Evolutionary conservation across 2,113 vertebrate species (phyloP).

Genomic region (Pomatostomus ruficeps): DNA sequence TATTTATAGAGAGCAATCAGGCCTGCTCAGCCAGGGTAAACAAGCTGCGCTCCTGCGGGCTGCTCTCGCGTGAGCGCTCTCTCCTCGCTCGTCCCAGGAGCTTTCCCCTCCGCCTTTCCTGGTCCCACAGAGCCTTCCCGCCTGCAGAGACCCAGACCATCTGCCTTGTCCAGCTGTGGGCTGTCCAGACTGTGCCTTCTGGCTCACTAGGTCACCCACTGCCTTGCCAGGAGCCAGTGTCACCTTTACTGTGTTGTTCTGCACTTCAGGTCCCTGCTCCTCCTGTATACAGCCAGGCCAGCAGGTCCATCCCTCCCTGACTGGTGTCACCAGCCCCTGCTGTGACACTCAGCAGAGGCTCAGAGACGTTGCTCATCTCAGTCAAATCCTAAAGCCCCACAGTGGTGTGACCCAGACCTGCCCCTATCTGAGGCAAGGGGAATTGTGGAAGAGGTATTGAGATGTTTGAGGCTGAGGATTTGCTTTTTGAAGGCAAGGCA

Average conservation of each 20-base stretch:
- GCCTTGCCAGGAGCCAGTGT: neutral
- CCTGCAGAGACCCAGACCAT: accelerated
- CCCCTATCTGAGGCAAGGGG: accelerated
- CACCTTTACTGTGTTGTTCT: neutral
- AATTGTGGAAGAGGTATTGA: neutral
- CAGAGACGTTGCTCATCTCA: neutral
- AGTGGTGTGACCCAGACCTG: neutral
- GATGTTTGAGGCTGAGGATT: neutral
- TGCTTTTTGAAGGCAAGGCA: neutral
- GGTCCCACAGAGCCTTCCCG: neutral
- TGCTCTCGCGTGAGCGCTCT: slow-evolving; percentile 12
- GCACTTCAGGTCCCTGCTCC: neutral
- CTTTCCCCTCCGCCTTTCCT: neutral
- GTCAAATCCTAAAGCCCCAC: neutral
- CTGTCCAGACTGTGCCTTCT: neutral
- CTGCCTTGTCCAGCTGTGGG: neutral
- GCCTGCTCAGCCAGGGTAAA: slow-evolving; percentile 65
- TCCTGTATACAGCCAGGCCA: neutral
- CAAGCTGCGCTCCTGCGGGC: slow-evolving; percentile 41
- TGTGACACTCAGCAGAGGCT: neutral
- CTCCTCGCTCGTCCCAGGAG: slow-evolving; percentile 27
- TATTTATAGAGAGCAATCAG: slow-evolving; percentile 70
- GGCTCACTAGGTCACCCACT: neutral
- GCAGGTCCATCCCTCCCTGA: neutral
- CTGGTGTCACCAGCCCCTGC: neutral